Evolutionary conservation across 1,140 invertebrate species (phyloP).

Genomic region (Drosophila kikkawai): DNA sequence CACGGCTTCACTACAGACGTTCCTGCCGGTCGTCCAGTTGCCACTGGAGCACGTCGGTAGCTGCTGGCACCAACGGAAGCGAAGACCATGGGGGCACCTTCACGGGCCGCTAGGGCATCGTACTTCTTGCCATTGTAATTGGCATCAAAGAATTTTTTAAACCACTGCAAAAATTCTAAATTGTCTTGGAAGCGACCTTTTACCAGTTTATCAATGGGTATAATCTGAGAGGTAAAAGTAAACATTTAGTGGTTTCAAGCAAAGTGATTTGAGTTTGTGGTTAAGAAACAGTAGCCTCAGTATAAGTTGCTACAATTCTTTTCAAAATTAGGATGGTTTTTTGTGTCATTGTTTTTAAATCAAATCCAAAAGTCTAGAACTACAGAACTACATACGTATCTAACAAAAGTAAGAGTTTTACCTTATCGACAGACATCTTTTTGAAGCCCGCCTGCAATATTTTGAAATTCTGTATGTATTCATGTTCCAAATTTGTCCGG

Average conservation of each 20-base stretch:
- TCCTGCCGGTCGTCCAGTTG: conserved; percentile 83
- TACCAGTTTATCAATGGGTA: conserved; percentile 98
- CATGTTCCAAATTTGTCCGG: conserved; percentile 98
- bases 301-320: no score
- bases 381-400: no score
- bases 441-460: conserved; percentile 98
- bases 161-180: conserved; percentile 99
- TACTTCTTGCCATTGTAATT: conserved; percentile 14
- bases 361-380: no score
- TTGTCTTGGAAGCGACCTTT: conserved; percentile 99
- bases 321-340: no score
- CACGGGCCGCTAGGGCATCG: not conserved
- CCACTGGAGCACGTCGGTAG: conserved; percentile 60
- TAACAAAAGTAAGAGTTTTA: not conserved
- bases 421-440: conserved; percentile 99
- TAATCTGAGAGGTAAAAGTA: conserved; percentile 86
- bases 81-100: conserved; percentile 63
- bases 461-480: conserved; percentile 99
- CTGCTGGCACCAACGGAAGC: conserved; percentile 71
- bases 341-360: no score
- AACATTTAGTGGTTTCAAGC: no score
- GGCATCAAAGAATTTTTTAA: conserved; percentile 91
- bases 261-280: no score
- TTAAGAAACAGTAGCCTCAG: no score
- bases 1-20: conserved; percentile 86